Base-by-base conservation (phyloP, 2,797 vertebrate species). In the Mus minutoides region DNA sequence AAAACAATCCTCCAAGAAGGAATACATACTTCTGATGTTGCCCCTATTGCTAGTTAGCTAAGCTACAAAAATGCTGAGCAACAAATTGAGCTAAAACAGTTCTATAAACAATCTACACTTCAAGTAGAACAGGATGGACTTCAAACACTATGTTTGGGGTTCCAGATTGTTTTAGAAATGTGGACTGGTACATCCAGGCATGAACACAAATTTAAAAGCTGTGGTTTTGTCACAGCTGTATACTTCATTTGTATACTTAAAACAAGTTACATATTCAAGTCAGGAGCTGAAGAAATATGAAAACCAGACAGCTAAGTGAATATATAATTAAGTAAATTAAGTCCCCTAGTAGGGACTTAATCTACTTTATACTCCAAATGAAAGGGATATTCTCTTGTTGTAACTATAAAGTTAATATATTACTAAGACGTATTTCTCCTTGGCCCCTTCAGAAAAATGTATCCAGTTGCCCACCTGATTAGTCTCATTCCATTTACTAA, bases 401-500 rank as follows among this genome's bases (percentile, higher is more conserved):
- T 43, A 88, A 71, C n/a, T 71, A n/a, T 21, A 67, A 76, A 37
- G 80, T 82, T 90, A 75, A 54, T 88, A 24, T 60, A 85, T 40
- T 73, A 62, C 89, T n/a, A 71, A 13, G 31, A 37, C 94, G 5
- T 52, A 52, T 83, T 89, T 88, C 37, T 87, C 19, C 78, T 92
- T 88, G 52, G 17, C 21, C 87, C 24, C 12, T 79, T 56, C 34
- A 86, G 54, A 46, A 69, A 73, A 90, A 84, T 17, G 2, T 86
- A 54, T 13, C 80, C 64, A 67, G n/a, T 79, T 88, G 46, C 13
- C 83, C 62, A 69, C 56, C 40, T 92, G 62, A 87, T 37, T 89
- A 90, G 69, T 34, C 40, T 92, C 46, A 91, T 96, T 94, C 10
- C 26, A 6, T 78, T 86, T 92, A 88, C 71, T 92, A 88, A 95